Conservation (phyloP, 1,140 invertebrate genomes). For the fruit fly (Drosophila melanogaster) region DNA sequence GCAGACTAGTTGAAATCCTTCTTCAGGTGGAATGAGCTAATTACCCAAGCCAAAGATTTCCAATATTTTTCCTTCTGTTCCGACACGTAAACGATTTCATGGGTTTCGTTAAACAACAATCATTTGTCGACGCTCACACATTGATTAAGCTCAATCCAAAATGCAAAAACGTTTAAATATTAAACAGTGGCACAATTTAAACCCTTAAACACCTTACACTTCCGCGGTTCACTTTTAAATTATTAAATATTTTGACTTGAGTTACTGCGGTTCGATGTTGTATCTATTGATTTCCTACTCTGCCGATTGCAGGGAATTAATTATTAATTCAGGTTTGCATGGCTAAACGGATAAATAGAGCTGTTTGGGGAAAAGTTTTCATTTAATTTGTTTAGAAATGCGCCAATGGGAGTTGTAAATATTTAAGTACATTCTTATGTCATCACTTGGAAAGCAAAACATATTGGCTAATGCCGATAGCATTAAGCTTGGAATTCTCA, state of each 20-base stretch:
- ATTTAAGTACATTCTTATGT: neutral
- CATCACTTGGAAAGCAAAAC: neutral
- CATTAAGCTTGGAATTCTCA: neutral
- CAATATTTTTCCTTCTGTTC: neutral
- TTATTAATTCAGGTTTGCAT: conserved; percentile 18
- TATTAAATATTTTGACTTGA: conserved; percentile 34
- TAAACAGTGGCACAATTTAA: conserved; percentile 19
- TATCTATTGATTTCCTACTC: conserved; percentile 17
- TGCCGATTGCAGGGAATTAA: conserved; percentile 12
- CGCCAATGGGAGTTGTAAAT: neutral
- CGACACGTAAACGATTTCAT: neutral
- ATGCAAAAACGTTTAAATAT: conserved; percentile 26
- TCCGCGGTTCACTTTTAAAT: conserved; percentile 23
- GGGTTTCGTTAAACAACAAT: neutral
- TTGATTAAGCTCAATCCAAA: conserved; percentile 7
- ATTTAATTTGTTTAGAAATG: conserved; percentile 11
- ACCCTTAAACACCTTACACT: conserved; percentile 11
- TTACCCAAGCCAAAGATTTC: conserved; percentile 36
- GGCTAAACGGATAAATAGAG: neutral
- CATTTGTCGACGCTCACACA: conserved; percentile 54
- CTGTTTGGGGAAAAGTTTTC: neutral
- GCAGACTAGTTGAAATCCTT: conserved; percentile 23
- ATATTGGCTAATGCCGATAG: neutral
- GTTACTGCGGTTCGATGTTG: neutral
- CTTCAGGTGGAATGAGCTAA: conserved; percentile 30